Evolutionary conservation across 2,113 vertebrate genomes (phyloP).

Genomic region (Cavia aperea): DNA sequence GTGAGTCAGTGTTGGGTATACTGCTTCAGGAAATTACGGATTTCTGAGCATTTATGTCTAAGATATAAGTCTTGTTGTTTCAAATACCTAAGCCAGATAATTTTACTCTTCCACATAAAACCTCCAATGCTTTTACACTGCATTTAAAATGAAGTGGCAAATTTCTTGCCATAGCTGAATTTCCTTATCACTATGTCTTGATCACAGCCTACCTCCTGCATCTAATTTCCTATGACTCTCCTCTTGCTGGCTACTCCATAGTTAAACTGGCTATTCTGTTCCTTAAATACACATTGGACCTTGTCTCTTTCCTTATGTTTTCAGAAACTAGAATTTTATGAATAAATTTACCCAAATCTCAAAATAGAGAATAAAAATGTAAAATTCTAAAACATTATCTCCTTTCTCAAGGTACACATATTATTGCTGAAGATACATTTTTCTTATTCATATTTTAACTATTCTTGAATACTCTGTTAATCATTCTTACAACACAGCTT

Average conservation of each 20-base stretch:
- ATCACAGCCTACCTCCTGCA: background rate
- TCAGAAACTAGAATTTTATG: conserved; percentile 26
- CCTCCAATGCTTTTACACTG: background rate
- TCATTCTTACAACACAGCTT: conserved; percentile 1
- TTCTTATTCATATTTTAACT: background rate
- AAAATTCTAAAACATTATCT: background rate
- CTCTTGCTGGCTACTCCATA: background rate
- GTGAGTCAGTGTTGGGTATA: conserved; percentile 5
- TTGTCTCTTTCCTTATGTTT: conserved; percentile 26
- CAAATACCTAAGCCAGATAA: background rate
- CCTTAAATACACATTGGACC: background rate
- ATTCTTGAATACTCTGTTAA: background rate
- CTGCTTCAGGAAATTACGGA: background rate
- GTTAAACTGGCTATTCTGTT: background rate
- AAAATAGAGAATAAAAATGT: background rate
- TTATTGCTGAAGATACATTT: background rate
- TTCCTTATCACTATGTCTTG: background rate
- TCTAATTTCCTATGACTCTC: background rate
- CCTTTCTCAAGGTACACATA: too few relatives aligned
- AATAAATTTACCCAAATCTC: conserved; percentile 30
- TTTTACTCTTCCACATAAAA: conserved; percentile 4
- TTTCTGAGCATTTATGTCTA: background rate
- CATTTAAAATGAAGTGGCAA: conserved; percentile 24
- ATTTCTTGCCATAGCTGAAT: background rate
- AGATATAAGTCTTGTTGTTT: conserved; percentile 4